These are phyloP conservation scores for Scelioninae gen. 1 DNA, from an alignment of 2,888 invertebrate species.

Conservation along the genomic window DNA sequence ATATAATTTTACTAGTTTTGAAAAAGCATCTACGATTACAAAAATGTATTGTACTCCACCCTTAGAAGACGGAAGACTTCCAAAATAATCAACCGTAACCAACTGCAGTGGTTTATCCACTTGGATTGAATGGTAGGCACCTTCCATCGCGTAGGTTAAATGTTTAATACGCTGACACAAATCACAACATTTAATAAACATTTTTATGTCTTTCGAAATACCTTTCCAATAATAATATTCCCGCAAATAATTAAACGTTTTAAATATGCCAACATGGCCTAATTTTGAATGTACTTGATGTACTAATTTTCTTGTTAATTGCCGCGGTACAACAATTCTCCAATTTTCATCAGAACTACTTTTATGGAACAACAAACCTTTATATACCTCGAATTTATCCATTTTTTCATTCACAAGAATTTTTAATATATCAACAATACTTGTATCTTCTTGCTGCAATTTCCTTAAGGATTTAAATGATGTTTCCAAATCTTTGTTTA, in stretches of 20 bases:
- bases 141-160: constrained; percentile 13
- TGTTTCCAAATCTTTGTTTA: background rate
- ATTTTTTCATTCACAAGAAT: no score
- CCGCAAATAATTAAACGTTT: background rate
- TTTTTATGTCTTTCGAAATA: background rate
- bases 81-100: constrained; percentile 17
- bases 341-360: background rate
- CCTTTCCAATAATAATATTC: background rate
- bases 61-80: constrained; percentile 34
- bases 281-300: background rate
- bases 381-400: no score
- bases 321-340: background rate
- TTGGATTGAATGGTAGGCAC: background rate
- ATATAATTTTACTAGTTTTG: constrained; percentile 53
- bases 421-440: no score
- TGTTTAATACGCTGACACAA: constrained; percentile 18
- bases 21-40: constrained; percentile 16
- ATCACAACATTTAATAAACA: constrained; percentile 7
- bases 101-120: background rate
- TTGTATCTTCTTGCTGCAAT: background rate
- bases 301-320: background rate
- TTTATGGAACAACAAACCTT: background rate
- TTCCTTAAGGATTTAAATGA: background rate
- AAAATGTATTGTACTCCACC: constrained; percentile 46
- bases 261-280: background rate